Evolutionary conservation across 2,113 vertebrate genomes (phyloP), one percentile per base, ranked within the genome.

Genomic region (Phasianus colchicus): DNA sequence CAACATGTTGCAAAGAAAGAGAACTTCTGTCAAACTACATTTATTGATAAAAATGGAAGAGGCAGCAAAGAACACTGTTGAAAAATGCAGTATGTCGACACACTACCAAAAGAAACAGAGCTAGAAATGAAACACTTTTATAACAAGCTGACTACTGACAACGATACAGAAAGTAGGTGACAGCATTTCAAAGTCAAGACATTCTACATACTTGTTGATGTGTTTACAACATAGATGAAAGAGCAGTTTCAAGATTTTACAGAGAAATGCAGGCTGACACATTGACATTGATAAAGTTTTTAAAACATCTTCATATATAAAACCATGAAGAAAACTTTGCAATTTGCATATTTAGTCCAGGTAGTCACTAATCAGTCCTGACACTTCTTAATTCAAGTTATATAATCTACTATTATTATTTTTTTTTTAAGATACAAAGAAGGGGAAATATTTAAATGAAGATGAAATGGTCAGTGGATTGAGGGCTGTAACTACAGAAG

Each of bases 201-300:
- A 93, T 96, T 96, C 94, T 97, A 97, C 96, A 96, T 96, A 94
- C 94, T 97, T 94, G 93, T 95, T 97, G 97, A 97, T 96, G 96
- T 97, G 97, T 97, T 97, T 97, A 97, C 97, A 97, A 97, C 93
- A 82, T 22, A 97, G 97, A 97, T 97, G 94, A 97, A 97, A 97
- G 97, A 94, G 83, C 92, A 90, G 96, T 89, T 92, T 94, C 84
- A 83, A 80, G 92, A 96, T 96, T 96, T 96, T 93, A 96, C 74
- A 95, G 83, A 94, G 87, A 93, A 95, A 85, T 87, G 52, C 75
- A 67, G 75, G 83, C 89, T 97, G 97, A 94, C 93, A 95, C n/a
- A 1, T 87, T 96, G 96, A 95, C 83, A 2, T 75, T 94, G 94
- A 95, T 96, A 83, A 97, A 96, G 92, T 97, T 97, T 92, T 94